A percentile compares a stretch with the other conserved stretches of the same genome.
These are phyloP conservation scores for Drosophila nr. perissopoda DNA, from an alignment of 2,888 invertebrate species.

Conservation along the genomic window DNA sequence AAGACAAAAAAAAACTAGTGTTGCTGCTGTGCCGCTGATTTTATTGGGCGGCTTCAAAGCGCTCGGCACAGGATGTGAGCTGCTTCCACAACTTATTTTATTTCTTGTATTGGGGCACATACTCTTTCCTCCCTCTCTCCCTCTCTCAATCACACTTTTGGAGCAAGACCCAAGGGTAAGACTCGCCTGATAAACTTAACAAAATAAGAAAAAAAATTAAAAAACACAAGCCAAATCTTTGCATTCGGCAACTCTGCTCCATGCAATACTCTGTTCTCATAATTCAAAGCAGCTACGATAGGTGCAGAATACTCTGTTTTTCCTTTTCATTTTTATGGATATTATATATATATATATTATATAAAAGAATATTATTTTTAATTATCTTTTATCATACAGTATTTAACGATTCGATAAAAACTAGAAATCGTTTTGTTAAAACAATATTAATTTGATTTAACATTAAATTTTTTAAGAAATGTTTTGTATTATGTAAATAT, in stretches of 20 bases:
- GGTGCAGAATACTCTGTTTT: not conserved
- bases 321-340: not conserved
- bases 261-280: not conserved
- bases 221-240: not conserved
- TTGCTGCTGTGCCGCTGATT: slow-evolving; percentile 51
- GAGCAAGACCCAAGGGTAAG: slow-evolving; percentile 7
- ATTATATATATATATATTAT: not conserved
- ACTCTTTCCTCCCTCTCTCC: not conserved
- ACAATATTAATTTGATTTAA: not conserved
- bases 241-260: not conserved
- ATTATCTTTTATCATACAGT: not conserved
- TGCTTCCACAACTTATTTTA: slow-evolving; percentile 14
- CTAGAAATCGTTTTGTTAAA: not conserved
- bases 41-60: slow-evolving; percentile 70
- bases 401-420: not conserved
- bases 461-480: not conserved
- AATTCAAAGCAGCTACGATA: not conserved
- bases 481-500: not conserved
- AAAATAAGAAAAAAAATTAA: slow-evolving; percentile 17
- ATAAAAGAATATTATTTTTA: not conserved
- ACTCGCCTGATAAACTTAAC: slow-evolving; percentile 59
- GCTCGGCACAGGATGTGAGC: slow-evolving; percentile 64
- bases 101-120: slow-evolving; percentile 11
- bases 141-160: slow-evolving; percentile 11
- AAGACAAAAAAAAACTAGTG: slow-evolving; percentile 39